Conservation (phyloP, 2,888 invertebrate genomes). For the Diarsia rubi region DNA sequence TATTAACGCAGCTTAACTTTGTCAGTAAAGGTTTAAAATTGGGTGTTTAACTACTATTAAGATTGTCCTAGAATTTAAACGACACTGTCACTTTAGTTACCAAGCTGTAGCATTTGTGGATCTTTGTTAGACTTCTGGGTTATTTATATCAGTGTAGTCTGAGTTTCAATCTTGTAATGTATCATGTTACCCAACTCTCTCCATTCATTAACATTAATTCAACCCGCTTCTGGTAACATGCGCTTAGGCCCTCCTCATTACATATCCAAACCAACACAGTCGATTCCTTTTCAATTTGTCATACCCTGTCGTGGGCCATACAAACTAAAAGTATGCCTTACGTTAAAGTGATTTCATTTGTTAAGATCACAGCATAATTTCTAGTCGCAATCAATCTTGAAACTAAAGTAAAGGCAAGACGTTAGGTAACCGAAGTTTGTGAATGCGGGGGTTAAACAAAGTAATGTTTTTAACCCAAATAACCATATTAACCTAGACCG, state of each 20-base stretch:
- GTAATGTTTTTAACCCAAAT: constrained; percentile 9
- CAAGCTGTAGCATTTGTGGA: background rate
- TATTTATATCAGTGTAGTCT: background rate
- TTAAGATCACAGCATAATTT: too few species aligned
- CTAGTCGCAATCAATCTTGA: background rate
- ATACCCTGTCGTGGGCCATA: too few species aligned
- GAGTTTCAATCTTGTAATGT: background rate
- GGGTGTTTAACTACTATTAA: constrained; percentile 21
- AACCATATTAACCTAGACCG: constrained; percentile 11
- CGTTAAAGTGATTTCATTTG: too few species aligned
- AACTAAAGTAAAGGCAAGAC: background rate
- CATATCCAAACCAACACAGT: too few species aligned
- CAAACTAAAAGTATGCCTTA: too few species aligned
- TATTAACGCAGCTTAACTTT: constrained; percentile 17
- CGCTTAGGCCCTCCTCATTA: too few species aligned
- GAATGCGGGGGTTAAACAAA: background rate
- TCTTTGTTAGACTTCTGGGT: background rate
- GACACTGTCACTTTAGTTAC: background rate
- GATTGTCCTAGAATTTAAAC: constrained; percentile 3
- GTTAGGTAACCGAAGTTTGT: background rate
- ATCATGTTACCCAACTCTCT: background rate
- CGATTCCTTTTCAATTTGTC: too few species aligned
- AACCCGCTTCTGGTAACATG: too few species aligned
- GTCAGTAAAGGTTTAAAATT: constrained; percentile 26
- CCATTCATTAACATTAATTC: too few species aligned